Percentiles rank a stretch among this genome's conserved stretches.
These are phyloP conservation scores for Aporrectodea caliginosa DNA, from an alignment of 1,140 invertebrate genomes.

Conservation along the genomic window DNA sequence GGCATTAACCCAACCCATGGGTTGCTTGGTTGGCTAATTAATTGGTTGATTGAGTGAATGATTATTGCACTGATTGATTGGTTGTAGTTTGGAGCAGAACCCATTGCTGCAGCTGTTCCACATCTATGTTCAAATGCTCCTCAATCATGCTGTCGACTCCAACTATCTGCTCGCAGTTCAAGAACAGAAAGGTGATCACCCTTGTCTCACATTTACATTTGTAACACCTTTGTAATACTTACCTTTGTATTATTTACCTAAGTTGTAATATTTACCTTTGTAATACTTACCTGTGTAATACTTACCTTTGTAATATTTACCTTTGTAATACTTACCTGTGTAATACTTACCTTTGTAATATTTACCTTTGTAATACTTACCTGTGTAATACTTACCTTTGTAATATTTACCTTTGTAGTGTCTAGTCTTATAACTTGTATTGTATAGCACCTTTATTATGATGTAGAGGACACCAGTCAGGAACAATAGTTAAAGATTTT, in stretches of 20 bases:
- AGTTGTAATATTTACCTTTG: not conserved
- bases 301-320: not conserved
- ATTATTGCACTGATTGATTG: not conserved
- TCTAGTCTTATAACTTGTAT: too few species aligned
- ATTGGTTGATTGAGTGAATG: not conserved
- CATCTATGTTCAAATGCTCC: slow-evolving; percentile 17
- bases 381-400: too few species aligned
- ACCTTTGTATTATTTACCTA: not conserved
- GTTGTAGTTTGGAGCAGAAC: slow-evolving; percentile 20
- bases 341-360: not conserved
- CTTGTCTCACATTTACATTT: not conserved
- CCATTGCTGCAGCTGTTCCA: slow-evolving; percentile 20
- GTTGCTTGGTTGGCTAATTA: not conserved
- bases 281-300: not conserved
- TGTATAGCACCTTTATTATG: too few species aligned
- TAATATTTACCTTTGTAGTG: too few species aligned
- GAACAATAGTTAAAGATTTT: too few species aligned
- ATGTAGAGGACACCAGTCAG: too few species aligned
- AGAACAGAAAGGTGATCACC: slow-evolving; percentile 10
- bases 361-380: too few species aligned
- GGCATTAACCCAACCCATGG: not conserved
- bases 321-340: not conserved
- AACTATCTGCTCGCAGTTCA: slow-evolving; percentile 14
- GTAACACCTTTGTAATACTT: not conserved
- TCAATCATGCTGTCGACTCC: slow-evolving; percentile 4